phyloP scores from a whole-genome alignment of 2,888 invertebrate species.

The Phaonia tiefii region DNA sequence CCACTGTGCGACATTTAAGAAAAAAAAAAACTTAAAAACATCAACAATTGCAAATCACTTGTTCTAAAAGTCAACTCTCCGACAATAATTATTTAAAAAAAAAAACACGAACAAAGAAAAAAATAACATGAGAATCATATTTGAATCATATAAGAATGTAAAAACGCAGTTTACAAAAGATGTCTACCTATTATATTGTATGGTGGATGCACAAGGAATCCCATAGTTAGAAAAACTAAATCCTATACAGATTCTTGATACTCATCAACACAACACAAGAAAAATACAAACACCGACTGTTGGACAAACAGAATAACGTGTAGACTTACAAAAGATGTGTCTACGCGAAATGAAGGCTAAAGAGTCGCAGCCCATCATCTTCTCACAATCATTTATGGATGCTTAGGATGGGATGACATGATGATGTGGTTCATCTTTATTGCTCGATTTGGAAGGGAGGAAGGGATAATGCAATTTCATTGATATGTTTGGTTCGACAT shows the following conservation, averaged over 20 bases:
- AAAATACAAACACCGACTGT: no score
- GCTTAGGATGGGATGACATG: not conserved
- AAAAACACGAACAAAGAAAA: slow-evolving; percentile 28
- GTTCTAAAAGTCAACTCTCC: not conserved
- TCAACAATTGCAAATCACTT: slow-evolving; percentile 64
- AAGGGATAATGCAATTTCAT: slow-evolving; percentile 57
- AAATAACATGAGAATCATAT: slow-evolving; percentile 60
- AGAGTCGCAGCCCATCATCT: no score
- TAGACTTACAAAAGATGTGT: not conserved
- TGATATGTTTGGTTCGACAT: slow-evolving; percentile 50
- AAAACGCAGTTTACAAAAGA: slow-evolving; percentile 17
- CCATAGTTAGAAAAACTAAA: slow-evolving; percentile 22
- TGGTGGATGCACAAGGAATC: not conserved
- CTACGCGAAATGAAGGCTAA: no score
- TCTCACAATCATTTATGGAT: no score
- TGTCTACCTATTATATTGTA: not conserved
- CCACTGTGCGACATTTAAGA: not conserved
- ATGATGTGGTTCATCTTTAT: no score
- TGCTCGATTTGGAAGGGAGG: slow-evolving; percentile 51
- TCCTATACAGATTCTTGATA: slow-evolving; percentile 33
- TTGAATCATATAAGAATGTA: slow-evolving; percentile 11
- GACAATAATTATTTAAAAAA: slow-evolving; percentile 14
- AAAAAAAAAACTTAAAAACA: slow-evolving; percentile 54
- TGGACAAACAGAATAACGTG: slow-evolving; percentile 7
- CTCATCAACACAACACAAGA: slow-evolving; percentile 38